phyloP scores from a whole-genome alignment of 2,888 invertebrate species.

The Luffia ferchaultella region DNA sequence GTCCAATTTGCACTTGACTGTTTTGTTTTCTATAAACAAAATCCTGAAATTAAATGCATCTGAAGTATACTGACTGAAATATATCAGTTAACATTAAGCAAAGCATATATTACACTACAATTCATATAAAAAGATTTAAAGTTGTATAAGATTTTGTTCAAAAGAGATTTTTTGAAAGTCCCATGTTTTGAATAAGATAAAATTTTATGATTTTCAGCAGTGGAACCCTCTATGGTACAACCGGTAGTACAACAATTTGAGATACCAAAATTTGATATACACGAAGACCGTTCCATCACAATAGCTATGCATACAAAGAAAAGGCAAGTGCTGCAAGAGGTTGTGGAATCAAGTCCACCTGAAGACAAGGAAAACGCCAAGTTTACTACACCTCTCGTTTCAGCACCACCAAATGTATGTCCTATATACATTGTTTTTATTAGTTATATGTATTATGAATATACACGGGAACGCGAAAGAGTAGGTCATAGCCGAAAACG shows the following conservation, averaged over 20 bases:
- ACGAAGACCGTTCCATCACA: constrained; percentile 56
- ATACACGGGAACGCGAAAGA: too few relatives aligned
- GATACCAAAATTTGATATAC: constrained; percentile 53
- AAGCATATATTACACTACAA: too few relatives aligned
- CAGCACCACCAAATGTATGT: constrained; percentile 31
- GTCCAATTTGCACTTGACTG: too few relatives aligned
- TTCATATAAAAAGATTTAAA: too few relatives aligned
- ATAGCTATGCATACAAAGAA: constrained; percentile 52
- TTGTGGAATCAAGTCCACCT: constrained; percentile 23
- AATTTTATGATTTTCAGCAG: constrained; percentile 16
- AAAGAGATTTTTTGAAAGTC: too few relatives aligned
- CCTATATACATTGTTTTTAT: neutral
- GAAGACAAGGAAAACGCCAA: constrained; percentile 54
- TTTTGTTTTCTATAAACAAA: too few relatives aligned
- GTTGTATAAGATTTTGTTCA: too few relatives aligned
- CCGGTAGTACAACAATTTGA: constrained; percentile 52
- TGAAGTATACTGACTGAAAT: too few relatives aligned
- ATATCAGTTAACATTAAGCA: too few relatives aligned
- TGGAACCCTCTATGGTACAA: constrained; percentile 49
- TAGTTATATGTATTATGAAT: neutral
- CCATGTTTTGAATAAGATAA: neutral
- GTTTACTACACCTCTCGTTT: constrained; percentile 25
- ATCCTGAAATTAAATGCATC: too few relatives aligned
- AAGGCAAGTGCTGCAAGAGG: constrained; percentile 18
- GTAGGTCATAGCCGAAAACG: too few relatives aligned